A percentile compares a stretch with the other conserved stretches of the same genome.
Evolutionary conservation across 1,140 invertebrate species (phyloP).

Genomic region (Phthorimaea operculella): DNA sequence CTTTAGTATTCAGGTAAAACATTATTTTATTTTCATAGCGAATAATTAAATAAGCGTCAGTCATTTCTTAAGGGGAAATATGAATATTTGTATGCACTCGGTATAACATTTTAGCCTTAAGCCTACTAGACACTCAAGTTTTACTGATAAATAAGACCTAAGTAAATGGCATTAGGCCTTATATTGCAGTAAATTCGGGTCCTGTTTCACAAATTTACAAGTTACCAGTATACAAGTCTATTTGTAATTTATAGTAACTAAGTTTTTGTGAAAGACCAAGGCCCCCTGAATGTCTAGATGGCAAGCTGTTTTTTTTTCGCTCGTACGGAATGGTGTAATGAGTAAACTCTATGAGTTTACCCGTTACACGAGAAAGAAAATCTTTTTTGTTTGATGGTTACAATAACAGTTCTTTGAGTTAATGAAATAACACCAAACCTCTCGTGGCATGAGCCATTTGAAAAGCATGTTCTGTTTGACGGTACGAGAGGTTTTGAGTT

Average conservation of each 20-base stretch:
- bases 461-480: no score
- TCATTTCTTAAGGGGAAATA: conserved; percentile 45
- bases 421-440: no score
- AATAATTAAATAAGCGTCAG: conserved; percentile 21
- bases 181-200: no score
- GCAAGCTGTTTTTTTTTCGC: conserved; percentile 48
- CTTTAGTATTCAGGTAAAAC: background rate
- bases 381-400: conserved; percentile 32
- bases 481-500: no score
- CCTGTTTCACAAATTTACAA: no score
- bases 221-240: no score
- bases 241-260: no score
- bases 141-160: no score
- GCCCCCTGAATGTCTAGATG: conserved; percentile 14
- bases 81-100: conserved; percentile 60
- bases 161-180: no score
- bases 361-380: conserved; percentile 36
- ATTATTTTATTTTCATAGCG: conserved; percentile 7
- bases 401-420: conserved; percentile 26
- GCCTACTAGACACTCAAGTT: background rate
- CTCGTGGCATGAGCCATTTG: no score
- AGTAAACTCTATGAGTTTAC: conserved; percentile 50
- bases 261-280: no score
- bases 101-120: conserved; percentile 14
- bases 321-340: conserved; percentile 35